Evolutionary conservation across 2,113 vertebrate species (phyloP).

Genomic region (Symphodus melops): DNA sequence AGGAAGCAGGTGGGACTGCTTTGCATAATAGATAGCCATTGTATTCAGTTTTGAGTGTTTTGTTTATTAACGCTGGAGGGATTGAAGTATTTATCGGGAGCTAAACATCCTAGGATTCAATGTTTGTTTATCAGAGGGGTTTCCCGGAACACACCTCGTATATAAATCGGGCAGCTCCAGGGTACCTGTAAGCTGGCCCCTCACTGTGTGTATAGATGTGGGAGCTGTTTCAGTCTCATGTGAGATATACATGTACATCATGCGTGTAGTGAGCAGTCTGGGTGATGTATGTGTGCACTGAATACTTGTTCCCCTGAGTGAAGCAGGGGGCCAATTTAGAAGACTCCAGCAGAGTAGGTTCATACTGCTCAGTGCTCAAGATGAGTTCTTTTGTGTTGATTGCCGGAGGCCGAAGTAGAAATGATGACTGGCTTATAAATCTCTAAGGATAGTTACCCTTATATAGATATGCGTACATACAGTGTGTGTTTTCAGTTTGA

Average conservation of each 20-base stretch:
- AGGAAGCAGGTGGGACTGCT: constrained; percentile 28
- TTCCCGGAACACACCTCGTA: constrained; percentile 25
- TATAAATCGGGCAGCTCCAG: constrained; percentile 32
- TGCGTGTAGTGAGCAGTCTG: constrained; percentile 37
- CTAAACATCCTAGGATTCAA: constrained; percentile 39
- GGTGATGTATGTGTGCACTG: constrained; percentile 46
- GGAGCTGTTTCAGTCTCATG: constrained; percentile 23
- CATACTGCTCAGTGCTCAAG: neutral
- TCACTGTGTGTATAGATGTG: constrained; percentile 14
- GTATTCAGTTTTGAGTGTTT: neutral
- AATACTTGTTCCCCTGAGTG: constrained; percentile 25
- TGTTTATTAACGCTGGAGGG: constrained; percentile 61
- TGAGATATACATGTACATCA: constrained; percentile 19
- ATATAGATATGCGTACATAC: constrained; percentile 8
- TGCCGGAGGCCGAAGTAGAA: constrained; percentile 29
- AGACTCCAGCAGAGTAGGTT: neutral
- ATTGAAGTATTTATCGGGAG: constrained; percentile 42
- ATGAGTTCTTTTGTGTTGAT: neutral
- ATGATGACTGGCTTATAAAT: neutral
- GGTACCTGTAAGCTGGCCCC: constrained; percentile 41
- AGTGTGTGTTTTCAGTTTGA: neutral
- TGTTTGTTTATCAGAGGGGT: constrained; percentile 12
- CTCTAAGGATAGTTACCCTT: constrained; percentile 3
- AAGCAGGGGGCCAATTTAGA: constrained; percentile 40
- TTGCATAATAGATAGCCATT: constrained; percentile 65